phyloP scores from a whole-genome alignment of 2,888 invertebrate species.

The Agriopis aurantiaria region DNA sequence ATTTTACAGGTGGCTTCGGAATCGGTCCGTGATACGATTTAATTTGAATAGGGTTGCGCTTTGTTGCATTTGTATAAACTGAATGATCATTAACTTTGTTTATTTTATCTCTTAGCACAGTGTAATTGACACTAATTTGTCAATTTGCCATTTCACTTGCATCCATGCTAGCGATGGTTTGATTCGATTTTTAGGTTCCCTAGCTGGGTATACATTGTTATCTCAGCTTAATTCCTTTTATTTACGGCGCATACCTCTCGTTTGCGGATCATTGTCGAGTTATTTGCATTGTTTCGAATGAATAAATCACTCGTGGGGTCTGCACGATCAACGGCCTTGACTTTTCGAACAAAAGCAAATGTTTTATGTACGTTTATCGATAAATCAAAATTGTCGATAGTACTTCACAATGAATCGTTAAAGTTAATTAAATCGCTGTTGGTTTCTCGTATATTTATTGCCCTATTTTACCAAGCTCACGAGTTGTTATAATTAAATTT shows the following conservation, averaged over 20 bases:
- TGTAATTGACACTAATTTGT: slow-evolving; percentile 2
- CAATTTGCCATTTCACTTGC: not conserved
- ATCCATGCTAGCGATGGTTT: not conserved
- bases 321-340: slow-evolving; percentile 58
- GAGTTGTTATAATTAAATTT: slow-evolving; percentile 59
- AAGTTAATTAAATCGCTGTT: slow-evolving; percentile 57
- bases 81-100: slow-evolving; percentile 18
- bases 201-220: slow-evolving; percentile 34
- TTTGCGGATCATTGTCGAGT: slow-evolving; percentile 52
- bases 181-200: not conserved
- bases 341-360: slow-evolving; percentile 66
- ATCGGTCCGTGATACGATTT: slow-evolving; percentile 43
- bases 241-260: slow-evolving; percentile 40
- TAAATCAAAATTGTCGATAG: slow-evolving; percentile 63
- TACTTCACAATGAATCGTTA: slow-evolving; percentile 62
- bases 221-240: slow-evolving; percentile 35
- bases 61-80: slow-evolving; percentile 23
- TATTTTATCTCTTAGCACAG: not conserved
- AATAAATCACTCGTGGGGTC: slow-evolving; percentile 53
- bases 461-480: slow-evolving; percentile 51
- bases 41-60: slow-evolving; percentile 44
- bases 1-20: slow-evolving; percentile 39
- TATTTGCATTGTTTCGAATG: slow-evolving; percentile 55
- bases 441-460: slow-evolving; percentile 52
- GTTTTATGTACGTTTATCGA: slow-evolving; percentile 58